Percentiles rank a stretch among this genome's conserved stretches.
These are phyloP conservation scores for Agrochola lychnidis DNA, from an alignment of 2,888 invertebrate genomes.

Conservation along the genomic window DNA sequence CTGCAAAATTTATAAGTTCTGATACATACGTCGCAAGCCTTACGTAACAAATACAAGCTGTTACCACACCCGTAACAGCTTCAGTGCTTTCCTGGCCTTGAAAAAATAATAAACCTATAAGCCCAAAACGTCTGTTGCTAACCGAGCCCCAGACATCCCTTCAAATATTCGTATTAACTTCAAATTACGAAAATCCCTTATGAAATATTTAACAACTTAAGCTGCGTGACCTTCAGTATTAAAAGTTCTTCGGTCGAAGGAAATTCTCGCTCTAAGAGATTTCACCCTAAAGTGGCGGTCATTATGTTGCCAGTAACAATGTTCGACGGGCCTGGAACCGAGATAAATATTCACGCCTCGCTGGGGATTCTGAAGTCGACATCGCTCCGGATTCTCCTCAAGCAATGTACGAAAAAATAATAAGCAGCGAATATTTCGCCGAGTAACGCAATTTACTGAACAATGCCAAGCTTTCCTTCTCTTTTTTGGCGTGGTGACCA, in stretches of 20 bases:
- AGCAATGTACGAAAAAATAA: constrained; percentile 69
- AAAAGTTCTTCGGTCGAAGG: constrained; percentile 63
- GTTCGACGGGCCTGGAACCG: constrained; percentile 67
- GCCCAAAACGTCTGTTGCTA: constrained; percentile 44
- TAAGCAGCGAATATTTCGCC: constrained; percentile 65
- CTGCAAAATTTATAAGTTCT: constrained; percentile 75
- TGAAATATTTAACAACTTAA: constrained; percentile 66
- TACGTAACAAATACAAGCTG: constrained; percentile 77
- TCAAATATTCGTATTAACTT: constrained; percentile 50
- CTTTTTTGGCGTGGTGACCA: constrained; percentile 32
- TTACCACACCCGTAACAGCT: constrained; percentile 60
- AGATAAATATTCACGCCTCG: constrained; percentile 74
- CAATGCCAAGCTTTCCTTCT: constrained; percentile 40
- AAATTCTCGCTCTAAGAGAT: constrained; percentile 65
- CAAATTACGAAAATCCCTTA: constrained; percentile 51
- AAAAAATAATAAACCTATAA: constrained; percentile 45
- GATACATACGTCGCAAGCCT: constrained; percentile 67
- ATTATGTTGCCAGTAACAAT: constrained; percentile 71
- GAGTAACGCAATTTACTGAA: constrained; percentile 54
- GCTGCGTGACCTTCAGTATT: constrained; percentile 66
- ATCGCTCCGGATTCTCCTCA: constrained; percentile 65
- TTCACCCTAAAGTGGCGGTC: constrained; percentile 70
- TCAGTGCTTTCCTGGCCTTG: constrained; percentile 40
- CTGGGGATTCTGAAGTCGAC: constrained; percentile 66
- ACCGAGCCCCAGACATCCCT: constrained; percentile 24